These are phyloP conservation scores for Calliopsis andreniformis DNA, from an alignment of 1,140 invertebrate genomes.

Conservation along the genomic window DNA sequence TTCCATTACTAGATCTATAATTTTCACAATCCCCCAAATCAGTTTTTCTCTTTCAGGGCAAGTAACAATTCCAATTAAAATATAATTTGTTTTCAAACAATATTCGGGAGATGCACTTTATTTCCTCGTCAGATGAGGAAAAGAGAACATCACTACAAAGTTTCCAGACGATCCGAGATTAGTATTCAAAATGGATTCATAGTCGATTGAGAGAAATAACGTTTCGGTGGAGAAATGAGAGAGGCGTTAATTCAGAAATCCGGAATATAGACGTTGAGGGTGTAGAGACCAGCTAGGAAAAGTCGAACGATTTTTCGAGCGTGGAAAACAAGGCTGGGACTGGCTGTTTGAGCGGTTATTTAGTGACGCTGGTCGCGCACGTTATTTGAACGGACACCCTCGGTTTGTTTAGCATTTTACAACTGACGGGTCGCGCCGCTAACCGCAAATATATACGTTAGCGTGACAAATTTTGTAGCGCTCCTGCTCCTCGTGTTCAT, in stretches of 20 bases:
- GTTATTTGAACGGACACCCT: conserved; percentile 68
- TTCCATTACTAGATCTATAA: too few relatives aligned
- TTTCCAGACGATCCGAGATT: neutral
- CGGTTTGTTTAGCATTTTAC: conserved; percentile 72
- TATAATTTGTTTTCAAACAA: too few relatives aligned
- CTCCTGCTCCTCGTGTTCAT: conserved; percentile 24
- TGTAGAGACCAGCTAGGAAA: conserved; percentile 26
- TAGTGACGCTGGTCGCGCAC: conserved; percentile 63
- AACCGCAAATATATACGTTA: conserved; percentile 56
- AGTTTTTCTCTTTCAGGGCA: too few relatives aligned
- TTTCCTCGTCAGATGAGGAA: too few relatives aligned
- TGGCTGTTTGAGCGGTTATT: conserved; percentile 63
- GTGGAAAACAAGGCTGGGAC: conserved; percentile 48
- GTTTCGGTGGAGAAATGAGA: neutral
- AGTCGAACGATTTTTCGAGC: conserved; percentile 54
- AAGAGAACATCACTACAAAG: neutral
- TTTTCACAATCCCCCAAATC: too few relatives aligned
- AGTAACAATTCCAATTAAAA: too few relatives aligned
- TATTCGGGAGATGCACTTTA: too few relatives aligned
- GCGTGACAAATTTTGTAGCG: conserved; percentile 49
- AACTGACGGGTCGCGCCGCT: conserved; percentile 52
- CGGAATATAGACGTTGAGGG: conserved; percentile 13
- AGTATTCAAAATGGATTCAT: conserved; percentile 32
- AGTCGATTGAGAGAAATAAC: conserved; percentile 11
- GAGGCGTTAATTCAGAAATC: conserved; percentile 43